Evolutionary conservation across 2,888 invertebrate species (phyloP).

Genomic region (Stenotaenia linearis): DNA sequence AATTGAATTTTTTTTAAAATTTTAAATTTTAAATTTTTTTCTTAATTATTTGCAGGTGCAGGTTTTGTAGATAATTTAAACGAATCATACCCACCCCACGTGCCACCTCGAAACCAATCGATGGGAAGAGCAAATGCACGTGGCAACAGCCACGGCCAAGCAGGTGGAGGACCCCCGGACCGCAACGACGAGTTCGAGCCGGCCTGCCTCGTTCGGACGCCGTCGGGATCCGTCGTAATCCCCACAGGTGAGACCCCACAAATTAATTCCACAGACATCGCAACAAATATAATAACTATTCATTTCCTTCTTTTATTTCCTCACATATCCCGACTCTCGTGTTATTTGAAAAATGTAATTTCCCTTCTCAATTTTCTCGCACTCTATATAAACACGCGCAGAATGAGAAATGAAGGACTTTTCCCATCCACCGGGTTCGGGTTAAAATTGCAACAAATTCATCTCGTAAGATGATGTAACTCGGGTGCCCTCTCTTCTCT

Average conservation of each 20-base stretch:
- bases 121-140: conserved; percentile 34
- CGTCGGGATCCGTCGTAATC: conserved; percentile 89
- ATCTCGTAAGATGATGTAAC: background rate
- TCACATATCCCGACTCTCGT: background rate
- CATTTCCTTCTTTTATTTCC: background rate
- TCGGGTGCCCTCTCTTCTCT: conserved; percentile 5
- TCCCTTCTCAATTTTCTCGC: background rate
- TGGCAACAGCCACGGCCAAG: conserved; percentile 30
- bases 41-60: conserved; percentile 26
- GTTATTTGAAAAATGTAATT: conserved; percentile 13
- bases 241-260: conserved; percentile 49
- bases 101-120: conserved; percentile 36
- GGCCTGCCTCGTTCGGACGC: conserved; percentile 82
- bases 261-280: conserved; percentile 2
- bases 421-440: background rate
- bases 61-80: conserved; percentile 35
- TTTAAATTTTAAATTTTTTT: background rate
- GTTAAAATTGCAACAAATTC: background rate
- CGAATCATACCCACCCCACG: conserved; percentile 36
- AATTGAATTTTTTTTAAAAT: background rate
- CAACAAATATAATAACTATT: background rate
- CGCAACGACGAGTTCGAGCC: conserved; percentile 49
- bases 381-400: background rate
- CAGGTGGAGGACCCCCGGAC: conserved; percentile 29
- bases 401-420: conserved; percentile 8